Conservation (phyloP, 1,140 invertebrate genomes). For the Andricus grossulariae region DNA sequence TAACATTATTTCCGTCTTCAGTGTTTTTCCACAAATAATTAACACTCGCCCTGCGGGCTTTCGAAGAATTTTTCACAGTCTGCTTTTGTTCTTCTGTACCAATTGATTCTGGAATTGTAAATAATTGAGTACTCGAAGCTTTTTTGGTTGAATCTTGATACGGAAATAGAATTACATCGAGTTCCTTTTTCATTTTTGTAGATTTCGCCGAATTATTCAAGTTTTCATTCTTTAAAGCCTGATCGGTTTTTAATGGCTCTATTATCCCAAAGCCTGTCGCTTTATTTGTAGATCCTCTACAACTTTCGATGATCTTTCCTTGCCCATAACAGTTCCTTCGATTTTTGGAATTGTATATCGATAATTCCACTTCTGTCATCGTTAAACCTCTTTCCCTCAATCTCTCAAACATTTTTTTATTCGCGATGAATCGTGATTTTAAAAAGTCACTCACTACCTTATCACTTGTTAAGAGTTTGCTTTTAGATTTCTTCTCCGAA, state of each 20-base stretch:
- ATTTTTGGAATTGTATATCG: constrained; percentile 45
- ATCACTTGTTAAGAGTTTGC: constrained; percentile 39
- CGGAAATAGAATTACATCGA: neutral
- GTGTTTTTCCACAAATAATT: constrained; percentile 24
- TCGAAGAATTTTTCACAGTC: neutral
- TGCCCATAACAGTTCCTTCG: constrained; percentile 42
- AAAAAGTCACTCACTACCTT: constrained; percentile 40
- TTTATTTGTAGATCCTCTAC: neutral
- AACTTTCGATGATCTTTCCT: constrained; percentile 53
- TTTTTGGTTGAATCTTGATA: neutral
- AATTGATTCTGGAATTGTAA: neutral
- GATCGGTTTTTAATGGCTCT: neutral
- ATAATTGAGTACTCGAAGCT: neutral
- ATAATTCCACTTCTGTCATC: constrained; percentile 46
- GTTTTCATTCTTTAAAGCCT: neutral
- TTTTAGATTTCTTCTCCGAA: constrained; percentile 2
- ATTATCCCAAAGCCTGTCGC: neutral
- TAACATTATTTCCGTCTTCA: constrained; percentile 2
- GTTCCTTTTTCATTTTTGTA: neutral
- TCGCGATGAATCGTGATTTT: constrained; percentile 36
- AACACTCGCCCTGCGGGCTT: neutral
- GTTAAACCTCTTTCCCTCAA: constrained; percentile 37
- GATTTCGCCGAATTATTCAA: neutral
- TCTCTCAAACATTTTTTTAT: constrained; percentile 41
- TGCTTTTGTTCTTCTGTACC: neutral